Conservation (phyloP, 1,140 invertebrate species). For the Brachystomella parvula region DNA sequence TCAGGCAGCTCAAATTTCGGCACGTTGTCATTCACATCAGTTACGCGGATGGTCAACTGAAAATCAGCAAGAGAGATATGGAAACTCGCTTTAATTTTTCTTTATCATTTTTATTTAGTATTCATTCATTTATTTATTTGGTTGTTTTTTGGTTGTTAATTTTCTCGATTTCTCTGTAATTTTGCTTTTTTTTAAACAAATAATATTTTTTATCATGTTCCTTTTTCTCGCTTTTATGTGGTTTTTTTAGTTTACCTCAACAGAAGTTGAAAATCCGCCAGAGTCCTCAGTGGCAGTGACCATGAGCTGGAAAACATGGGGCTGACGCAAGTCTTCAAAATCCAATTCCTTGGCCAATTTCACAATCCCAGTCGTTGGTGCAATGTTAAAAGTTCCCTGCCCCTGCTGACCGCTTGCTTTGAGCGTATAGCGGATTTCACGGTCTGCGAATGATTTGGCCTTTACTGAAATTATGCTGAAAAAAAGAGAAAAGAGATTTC, state of each 20-base stretch:
- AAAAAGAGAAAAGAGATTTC: slow-evolving; percentile 38
- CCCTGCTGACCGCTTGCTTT: slow-evolving; percentile 82
- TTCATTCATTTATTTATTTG: no score
- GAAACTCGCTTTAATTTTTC: no score
- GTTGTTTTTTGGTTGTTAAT: no score
- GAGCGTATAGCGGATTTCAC: slow-evolving; percentile 85
- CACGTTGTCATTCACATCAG: slow-evolving; percentile 82
- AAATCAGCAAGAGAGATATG: slow-evolving; percentile 39
- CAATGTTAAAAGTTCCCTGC: slow-evolving; percentile 90
- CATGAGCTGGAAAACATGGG: slow-evolving; percentile 81
- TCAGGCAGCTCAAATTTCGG: slow-evolving; percentile 91
- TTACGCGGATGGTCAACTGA: slow-evolving; percentile 77
- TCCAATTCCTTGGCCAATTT: slow-evolving; percentile 89
- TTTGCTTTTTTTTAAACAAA: no score
- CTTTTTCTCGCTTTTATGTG: no score
- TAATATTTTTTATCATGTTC: no score
- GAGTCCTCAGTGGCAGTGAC: slow-evolving; percentile 92
- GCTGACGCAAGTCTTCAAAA: slow-evolving; percentile 86
- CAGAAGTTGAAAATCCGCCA: slow-evolving; percentile 87
- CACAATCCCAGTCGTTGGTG: slow-evolving; percentile 83
- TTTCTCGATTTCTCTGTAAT: no score
- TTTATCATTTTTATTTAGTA: no score
- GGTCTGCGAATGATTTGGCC: slow-evolving; percentile 89
- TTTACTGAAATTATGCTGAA: slow-evolving; percentile 89
- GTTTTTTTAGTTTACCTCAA: slow-evolving; percentile 83